These are phyloP conservation scores for Tenthredo distinguenda DNA, from an alignment of 2,888 invertebrate genomes.

Conservation along the genomic window DNA sequence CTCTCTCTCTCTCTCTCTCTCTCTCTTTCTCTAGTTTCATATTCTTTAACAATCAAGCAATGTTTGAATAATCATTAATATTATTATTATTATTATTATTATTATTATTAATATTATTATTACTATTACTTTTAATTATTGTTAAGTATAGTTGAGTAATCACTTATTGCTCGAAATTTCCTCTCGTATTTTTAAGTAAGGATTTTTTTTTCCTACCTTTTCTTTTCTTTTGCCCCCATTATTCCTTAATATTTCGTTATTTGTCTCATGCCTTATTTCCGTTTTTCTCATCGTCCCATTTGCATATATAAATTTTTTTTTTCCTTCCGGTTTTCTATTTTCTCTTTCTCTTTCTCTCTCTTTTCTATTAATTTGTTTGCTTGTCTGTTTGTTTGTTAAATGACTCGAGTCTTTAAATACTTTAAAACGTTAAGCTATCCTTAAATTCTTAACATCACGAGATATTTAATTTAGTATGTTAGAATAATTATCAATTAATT, in stretches of 20 bases:
- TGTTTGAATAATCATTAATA: conserved; percentile 37
- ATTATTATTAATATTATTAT: conserved; percentile 58
- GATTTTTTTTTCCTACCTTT: conserved; percentile 40
- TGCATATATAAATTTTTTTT: neutral
- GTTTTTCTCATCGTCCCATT: conserved; percentile 20
- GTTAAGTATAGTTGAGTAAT: conserved; percentile 67
- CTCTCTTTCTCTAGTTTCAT: neutral
- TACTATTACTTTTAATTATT: conserved; percentile 60
- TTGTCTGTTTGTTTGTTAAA: conserved; percentile 29
- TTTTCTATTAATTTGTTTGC: neutral
- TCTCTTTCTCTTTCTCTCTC: neutral
- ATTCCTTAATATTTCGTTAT: too few relatives aligned
- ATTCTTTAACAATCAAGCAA: conserved; percentile 40
- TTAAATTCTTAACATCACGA: conserved; percentile 51
- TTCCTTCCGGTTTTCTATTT: neutral
- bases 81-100: conserved; percentile 52
- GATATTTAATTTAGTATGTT: conserved; percentile 42
- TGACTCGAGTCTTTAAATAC: conserved; percentile 50
- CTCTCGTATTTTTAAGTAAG: conserved; percentile 51
- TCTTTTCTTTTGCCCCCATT: conserved; percentile 21
- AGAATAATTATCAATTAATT: conserved; percentile 38
- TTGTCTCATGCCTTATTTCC: conserved; percentile 2
- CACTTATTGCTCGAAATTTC: conserved; percentile 73
- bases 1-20: neutral
- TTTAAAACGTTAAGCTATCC: conserved; percentile 36